These are phyloP conservation scores for Ashinkailepas kermadecensis DNA, from an alignment of 2,888 invertebrate genomes.

Conservation along the genomic window DNA sequence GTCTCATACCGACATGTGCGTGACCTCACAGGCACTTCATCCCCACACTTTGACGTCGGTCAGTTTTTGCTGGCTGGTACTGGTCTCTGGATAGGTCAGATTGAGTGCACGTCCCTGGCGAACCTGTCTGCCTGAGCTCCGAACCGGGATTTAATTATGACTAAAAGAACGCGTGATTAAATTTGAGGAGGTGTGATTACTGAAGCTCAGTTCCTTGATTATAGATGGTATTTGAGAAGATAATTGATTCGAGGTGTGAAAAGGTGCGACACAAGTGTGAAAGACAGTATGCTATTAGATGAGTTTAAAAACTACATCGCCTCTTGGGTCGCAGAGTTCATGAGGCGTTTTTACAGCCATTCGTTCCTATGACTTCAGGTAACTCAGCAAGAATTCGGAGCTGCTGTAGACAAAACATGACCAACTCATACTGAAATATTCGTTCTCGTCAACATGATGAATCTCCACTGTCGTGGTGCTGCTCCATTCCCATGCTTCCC, in stretches of 20 bases:
- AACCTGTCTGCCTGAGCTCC: neutral
- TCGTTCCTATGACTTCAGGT: neutral
- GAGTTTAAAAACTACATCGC: neutral
- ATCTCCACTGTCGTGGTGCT: neutral
- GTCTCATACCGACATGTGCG: neutral
- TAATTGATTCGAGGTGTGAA: slow-evolving; percentile 20
- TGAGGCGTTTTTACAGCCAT: neutral
- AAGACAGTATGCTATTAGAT: neutral
- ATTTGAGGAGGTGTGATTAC: slow-evolving; percentile 2
- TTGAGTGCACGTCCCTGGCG: too few relatives aligned
- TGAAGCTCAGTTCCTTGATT: neutral
- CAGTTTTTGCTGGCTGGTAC: neutral
- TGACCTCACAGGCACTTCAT: neutral
- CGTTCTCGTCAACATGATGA: too few relatives aligned
- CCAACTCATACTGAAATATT: too few relatives aligned
- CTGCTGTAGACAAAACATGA: too few relatives aligned
- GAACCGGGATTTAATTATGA: slow-evolving; percentile 7
- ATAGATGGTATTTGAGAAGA: neutral
- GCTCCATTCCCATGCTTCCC: neutral
- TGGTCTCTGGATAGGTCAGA: neutral
- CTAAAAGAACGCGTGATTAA: slow-evolving; percentile 18
- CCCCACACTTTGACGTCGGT: neutral
- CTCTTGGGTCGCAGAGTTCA: neutral
- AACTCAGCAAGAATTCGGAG: too few relatives aligned
- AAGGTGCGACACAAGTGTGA: slow-evolving; percentile 16